phyloP scores from a whole-genome alignment of 2,888 invertebrate species.

The Patella pellucida region DNA sequence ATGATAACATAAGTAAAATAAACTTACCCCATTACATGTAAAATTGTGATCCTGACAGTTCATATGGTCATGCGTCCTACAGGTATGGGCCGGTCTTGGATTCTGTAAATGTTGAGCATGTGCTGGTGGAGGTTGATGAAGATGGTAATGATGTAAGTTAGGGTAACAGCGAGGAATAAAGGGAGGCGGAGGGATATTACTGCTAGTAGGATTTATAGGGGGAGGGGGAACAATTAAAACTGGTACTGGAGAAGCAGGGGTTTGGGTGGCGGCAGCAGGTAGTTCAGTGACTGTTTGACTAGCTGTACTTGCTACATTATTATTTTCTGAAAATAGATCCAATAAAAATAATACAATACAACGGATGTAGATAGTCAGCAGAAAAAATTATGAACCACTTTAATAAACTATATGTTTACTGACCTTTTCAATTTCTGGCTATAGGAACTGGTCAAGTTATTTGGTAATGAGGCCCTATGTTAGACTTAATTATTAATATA shows the following conservation, averaged over 20 bases:
- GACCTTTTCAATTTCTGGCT: too few species aligned
- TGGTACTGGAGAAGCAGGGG: slow-evolving; percentile 6
- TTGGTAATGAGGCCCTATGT: too few species aligned
- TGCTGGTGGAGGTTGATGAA: slow-evolving; percentile 49
- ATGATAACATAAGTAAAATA: neutral
- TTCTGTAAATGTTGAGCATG: slow-evolving; percentile 38
- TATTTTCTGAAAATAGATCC: neutral
- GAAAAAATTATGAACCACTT: too few species aligned
- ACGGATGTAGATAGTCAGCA: too few species aligned
- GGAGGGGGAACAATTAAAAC: neutral
- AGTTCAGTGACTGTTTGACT: slow-evolving; percentile 4
- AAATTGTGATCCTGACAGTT: slow-evolving; percentile 29
- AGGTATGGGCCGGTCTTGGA: slow-evolving; percentile 29
- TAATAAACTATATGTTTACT: too few species aligned
- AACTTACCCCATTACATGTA: slow-evolving; percentile 29
- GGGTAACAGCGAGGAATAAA: slow-evolving; percentile 13
- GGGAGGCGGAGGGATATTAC: slow-evolving; percentile 48
- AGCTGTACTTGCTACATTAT: slow-evolving; percentile 7
- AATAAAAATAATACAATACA: neutral
- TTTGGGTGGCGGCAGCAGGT: slow-evolving; percentile 15
- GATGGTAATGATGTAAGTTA: slow-evolving; percentile 16
- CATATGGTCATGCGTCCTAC: slow-evolving; percentile 29
- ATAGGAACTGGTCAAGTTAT: too few species aligned
- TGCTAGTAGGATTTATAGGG: neutral
- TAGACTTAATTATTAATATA: too few species aligned